Conservation (phyloP, 2,797 vertebrate genomes). For the Intellagama lesueurii region DNA sequence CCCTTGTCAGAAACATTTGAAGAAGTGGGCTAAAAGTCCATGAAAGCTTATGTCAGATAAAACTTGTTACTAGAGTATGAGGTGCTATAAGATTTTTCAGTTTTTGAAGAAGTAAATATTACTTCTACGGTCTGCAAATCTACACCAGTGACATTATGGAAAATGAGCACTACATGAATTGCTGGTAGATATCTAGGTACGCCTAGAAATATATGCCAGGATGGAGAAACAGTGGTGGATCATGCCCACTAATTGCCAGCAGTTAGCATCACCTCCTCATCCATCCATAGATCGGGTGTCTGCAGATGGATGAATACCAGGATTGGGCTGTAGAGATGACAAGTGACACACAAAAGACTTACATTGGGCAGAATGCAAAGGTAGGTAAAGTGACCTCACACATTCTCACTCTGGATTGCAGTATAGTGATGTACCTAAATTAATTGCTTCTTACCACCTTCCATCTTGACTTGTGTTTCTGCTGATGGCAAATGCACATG, state of each 20-base stretch:
- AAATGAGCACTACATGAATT: neutral
- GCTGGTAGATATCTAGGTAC: neutral
- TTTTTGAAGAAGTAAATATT: too few relatives aligned
- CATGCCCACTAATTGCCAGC: neutral
- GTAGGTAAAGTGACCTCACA: neutral
- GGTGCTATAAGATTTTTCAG: too few relatives aligned
- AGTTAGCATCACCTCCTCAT: neutral
- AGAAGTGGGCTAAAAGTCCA: too few relatives aligned
- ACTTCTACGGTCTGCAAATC: too few relatives aligned
- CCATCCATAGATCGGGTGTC: neutral
- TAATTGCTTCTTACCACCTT: neutral
- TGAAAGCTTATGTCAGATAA: too few relatives aligned
- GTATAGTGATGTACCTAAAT: neutral
- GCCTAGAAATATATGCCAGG: too few relatives aligned
- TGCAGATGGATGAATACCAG: neutral
- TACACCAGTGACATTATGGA: neutral
- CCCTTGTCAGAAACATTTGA: too few relatives aligned
- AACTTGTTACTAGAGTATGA: too few relatives aligned
- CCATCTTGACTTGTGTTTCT: neutral
- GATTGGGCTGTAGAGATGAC: neutral
- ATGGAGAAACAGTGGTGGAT: neutral
- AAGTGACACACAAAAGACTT: neutral
- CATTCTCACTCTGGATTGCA: neutral
- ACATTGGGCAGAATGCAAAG: neutral
- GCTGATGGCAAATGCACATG: neutral